phyloP scores from a whole-genome alignment of 2,888 invertebrate species.

The Pycnomerus fuliginosus region DNA sequence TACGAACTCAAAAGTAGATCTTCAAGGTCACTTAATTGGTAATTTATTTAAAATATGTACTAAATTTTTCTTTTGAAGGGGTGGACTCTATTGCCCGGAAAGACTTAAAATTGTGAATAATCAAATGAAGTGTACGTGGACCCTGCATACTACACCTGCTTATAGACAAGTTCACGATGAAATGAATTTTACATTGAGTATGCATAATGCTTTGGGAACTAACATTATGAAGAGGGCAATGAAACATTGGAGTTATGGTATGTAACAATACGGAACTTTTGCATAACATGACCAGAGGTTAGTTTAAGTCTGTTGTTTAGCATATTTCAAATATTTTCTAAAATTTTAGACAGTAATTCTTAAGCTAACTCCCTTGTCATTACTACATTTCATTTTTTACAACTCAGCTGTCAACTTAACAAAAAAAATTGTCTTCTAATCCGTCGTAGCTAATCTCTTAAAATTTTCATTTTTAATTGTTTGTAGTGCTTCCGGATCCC shows the following conservation, averaged over 20 bases:
- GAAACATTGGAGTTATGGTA: slow-evolving; percentile 60
- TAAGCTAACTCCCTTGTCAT: too few species aligned
- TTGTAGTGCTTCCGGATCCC: slow-evolving; percentile 50
- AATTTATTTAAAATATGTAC: too few species aligned
- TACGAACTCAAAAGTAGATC: slow-evolving; percentile 52
- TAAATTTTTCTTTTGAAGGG: not conserved
- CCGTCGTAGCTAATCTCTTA: too few species aligned
- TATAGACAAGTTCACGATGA: slow-evolving; percentile 56
- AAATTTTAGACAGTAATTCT: too few species aligned
- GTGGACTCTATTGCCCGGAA: slow-evolving; percentile 20
- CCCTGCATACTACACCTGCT: slow-evolving; percentile 54
- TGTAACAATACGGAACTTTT: too few species aligned
- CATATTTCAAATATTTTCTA: too few species aligned
- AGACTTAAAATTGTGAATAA: not conserved
- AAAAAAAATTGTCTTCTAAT: too few species aligned
- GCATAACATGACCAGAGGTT: too few species aligned
- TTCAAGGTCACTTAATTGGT: slow-evolving; percentile 43
- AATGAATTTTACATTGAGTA: slow-evolving; percentile 62
- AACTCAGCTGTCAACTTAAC: too few species aligned
- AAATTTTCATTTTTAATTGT: slow-evolving; percentile 8
- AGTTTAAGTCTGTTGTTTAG: too few species aligned
- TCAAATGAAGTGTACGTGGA: slow-evolving; percentile 55
- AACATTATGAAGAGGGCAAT: slow-evolving; percentile 56
- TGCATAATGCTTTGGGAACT: slow-evolving; percentile 63
- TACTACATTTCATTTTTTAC: too few species aligned